These are phyloP conservation scores for Zaprionus vittiger DNA, from an alignment of 1,140 invertebrate genomes.

Conservation along the genomic window DNA sequence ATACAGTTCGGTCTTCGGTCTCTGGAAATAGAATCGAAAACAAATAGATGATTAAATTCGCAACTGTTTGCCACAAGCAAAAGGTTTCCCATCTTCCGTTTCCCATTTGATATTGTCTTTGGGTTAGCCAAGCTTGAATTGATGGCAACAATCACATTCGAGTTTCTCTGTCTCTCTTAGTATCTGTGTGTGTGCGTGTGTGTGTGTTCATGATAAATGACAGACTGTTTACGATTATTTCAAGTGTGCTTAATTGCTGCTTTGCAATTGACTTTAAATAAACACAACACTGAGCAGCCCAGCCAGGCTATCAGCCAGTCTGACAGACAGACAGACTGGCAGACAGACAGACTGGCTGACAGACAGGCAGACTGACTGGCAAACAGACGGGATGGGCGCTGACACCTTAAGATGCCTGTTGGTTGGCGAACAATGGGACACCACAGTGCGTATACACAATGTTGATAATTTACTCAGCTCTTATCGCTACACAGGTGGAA, in stretches of 20 bases:
- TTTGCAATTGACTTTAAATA: slow-evolving; percentile 44
- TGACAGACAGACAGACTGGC: slow-evolving; percentile 11
- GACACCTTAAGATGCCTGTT: slow-evolving; percentile 11
- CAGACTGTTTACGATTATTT: slow-evolving; percentile 48
- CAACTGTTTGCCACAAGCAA: slow-evolving; percentile 30
- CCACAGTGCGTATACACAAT: slow-evolving; percentile 53
- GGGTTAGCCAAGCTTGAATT: slow-evolving; percentile 39
- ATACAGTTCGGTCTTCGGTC: slow-evolving; percentile 3
- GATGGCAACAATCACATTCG: slow-evolving; percentile 32
- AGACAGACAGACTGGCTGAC: slow-evolving; percentile 10
- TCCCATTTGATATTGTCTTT: slow-evolving; percentile 34
- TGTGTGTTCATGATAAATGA: slow-evolving; percentile 15
- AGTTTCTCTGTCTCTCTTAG: background rate
- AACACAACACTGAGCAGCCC: slow-evolving; percentile 34
- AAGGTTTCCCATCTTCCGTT: slow-evolving; percentile 13
- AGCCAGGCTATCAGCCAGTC: background rate
- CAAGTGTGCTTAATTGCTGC: slow-evolving; percentile 64
- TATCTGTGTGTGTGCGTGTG: background rate
- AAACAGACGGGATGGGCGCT: slow-evolving; percentile 22
- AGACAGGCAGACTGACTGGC: slow-evolving; percentile 5
- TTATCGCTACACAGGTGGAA: slow-evolving; percentile 40
- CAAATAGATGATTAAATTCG: slow-evolving; percentile 56
- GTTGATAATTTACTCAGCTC: slow-evolving; percentile 31
- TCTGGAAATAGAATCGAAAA: slow-evolving; percentile 36
- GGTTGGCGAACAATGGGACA: slow-evolving; percentile 13